Evolutionary conservation across 92 coral and sea anemone genomes (phyloP).

Genomic region (Phenganax subtilis): DNA sequence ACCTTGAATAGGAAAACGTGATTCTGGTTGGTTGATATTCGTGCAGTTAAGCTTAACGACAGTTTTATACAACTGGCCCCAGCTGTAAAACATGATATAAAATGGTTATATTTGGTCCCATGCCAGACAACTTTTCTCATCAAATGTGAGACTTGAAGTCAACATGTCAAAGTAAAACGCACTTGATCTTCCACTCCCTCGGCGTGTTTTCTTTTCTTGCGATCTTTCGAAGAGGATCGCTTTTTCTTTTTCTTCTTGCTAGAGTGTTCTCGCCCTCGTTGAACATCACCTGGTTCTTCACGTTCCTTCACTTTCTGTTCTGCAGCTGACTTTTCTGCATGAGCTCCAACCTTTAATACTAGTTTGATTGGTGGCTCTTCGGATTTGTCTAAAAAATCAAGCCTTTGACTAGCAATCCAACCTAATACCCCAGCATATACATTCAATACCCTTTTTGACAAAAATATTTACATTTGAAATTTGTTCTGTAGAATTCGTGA

Average conservation of each 20-base stretch:
- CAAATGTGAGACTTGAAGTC: too few relatives aligned
- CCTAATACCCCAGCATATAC: too few relatives aligned
- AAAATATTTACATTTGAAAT: too few relatives aligned
- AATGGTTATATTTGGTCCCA: too few relatives aligned
- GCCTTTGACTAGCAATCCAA: too few relatives aligned
- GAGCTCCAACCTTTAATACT: constrained; percentile 70
- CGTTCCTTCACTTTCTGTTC: constrained; percentile 51
- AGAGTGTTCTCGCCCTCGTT: constrained; percentile 67
- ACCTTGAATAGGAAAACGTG: too few relatives aligned
- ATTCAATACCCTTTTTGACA: too few relatives aligned
- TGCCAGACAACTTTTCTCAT: too few relatives aligned
- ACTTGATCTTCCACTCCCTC: constrained; percentile 21
- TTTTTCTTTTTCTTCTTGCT: constrained; percentile 91
- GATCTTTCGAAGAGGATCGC: constrained; percentile 73
- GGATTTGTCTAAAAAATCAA: constrained; percentile 39
- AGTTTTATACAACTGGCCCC: too few relatives aligned
- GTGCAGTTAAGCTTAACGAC: too few relatives aligned
- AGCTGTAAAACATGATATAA: too few relatives aligned
- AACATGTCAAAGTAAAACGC: background rate
- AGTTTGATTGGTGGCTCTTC: constrained; percentile 85
- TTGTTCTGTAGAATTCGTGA: background rate
- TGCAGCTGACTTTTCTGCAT: constrained; percentile 55
- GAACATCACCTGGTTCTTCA: constrained; percentile 44
- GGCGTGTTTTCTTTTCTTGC: constrained; percentile 71
- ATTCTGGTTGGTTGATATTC: too few relatives aligned